phyloP scores from a whole-genome alignment of 2,113 vertebrate genomes.

The Triplophysa tibetana region DNA sequence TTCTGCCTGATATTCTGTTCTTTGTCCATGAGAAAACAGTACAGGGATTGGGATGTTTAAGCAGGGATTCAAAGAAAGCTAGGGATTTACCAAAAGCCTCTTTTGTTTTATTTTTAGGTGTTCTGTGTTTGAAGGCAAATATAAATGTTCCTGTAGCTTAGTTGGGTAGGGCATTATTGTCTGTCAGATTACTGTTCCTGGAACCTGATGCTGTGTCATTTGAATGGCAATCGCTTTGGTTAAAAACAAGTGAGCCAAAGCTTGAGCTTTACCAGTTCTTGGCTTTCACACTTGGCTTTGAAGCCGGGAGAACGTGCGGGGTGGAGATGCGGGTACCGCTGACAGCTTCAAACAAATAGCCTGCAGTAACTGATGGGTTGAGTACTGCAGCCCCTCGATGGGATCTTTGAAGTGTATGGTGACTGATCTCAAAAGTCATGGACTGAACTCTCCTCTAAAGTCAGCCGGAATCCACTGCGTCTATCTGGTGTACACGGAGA shows the following conservation, averaged over 20 bases:
- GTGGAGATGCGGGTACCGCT: conserved; percentile 21
- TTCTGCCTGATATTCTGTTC: neutral
- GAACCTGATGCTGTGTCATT: neutral
- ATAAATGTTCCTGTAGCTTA: too few species aligned
- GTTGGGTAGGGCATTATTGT: neutral
- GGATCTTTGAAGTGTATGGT: conserved; percentile 31
- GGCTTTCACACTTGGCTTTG: conserved; percentile 41
- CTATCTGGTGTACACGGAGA: neutral
- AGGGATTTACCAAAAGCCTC: too few species aligned
- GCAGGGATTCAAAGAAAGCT: too few species aligned
- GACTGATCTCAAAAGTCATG: neutral
- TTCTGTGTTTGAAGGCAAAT: neutral
- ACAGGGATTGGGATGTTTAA: too few species aligned
- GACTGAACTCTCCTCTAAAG: conserved; percentile 32
- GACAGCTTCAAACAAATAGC: conserved; percentile 47
- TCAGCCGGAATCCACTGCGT: neutral
- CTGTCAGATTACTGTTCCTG: neutral
- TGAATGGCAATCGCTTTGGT: neutral
- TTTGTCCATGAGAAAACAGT: too few species aligned
- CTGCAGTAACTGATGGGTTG: conserved; percentile 24
- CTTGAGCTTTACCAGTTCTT: conserved; percentile 10
- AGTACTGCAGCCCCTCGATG: neutral
- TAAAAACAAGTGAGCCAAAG: neutral
- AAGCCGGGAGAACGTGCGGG: conserved; percentile 12
- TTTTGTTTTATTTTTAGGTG: neutral